These are phyloP conservation scores for Mus spicilegus DNA, from an alignment of 2,113 vertebrate genomes.

Conservation along the genomic window DNA sequence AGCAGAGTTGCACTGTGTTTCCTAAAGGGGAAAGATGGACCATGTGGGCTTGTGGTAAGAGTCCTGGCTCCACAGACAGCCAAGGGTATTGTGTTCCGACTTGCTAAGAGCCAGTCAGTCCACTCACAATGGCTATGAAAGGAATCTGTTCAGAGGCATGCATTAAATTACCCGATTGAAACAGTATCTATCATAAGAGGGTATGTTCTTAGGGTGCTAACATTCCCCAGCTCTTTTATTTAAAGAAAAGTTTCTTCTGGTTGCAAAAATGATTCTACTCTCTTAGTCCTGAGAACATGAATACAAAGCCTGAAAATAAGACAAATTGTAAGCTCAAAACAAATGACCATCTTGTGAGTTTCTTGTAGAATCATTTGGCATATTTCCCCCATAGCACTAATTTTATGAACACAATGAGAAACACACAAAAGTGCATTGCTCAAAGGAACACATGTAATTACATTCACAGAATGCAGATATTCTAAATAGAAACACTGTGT, in stretches of 20 bases:
- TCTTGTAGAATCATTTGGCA: constrained; percentile 57
- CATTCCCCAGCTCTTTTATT: background rate
- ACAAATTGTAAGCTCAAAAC: constrained; percentile 23
- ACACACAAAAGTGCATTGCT: constrained; percentile 28
- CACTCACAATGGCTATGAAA: background rate
- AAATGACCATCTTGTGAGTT: constrained; percentile 53
- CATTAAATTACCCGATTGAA: background rate
- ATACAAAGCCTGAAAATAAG: background rate
- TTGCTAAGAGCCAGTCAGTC: background rate
- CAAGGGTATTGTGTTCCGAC: background rate
- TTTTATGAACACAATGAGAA: constrained; percentile 58
- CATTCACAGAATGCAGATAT: constrained; percentile 12
- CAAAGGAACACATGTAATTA: background rate
- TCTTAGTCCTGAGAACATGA: background rate
- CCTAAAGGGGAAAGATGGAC: background rate
- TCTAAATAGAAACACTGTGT: background rate
- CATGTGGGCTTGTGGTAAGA: background rate
- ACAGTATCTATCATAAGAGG: background rate
- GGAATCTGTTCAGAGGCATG: background rate
- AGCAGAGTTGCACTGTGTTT: background rate
- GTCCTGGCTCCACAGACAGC: background rate
- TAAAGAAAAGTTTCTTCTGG: background rate
- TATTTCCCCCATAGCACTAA: constrained; percentile 33
- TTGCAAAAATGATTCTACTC: background rate
- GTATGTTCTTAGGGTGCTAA: background rate